Evolutionary conservation across 2,797 vertebrate genomes (phyloP).

Genomic region (Phrynocephalus forsythii): DNA sequence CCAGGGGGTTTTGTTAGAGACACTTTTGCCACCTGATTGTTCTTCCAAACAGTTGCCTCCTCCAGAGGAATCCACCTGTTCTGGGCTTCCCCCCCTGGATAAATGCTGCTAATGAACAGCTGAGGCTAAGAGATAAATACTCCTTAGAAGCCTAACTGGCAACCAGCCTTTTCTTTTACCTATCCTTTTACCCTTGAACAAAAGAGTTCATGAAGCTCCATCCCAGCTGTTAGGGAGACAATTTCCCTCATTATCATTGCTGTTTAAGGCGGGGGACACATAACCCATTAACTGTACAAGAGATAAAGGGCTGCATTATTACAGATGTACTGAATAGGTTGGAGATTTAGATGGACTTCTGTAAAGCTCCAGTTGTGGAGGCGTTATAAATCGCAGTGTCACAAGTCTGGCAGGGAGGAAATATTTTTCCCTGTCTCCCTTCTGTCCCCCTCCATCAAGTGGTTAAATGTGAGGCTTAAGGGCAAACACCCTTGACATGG

Average conservation of each 20-base stretch:
- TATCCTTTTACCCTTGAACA: background rate
- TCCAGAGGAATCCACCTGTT: background rate
- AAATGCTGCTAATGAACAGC: background rate
- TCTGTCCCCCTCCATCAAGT: background rate
- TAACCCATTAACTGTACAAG: background rate
- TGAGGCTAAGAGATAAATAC: background rate
- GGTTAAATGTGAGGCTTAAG: background rate
- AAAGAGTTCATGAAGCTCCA: background rate
- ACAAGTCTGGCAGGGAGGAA: background rate
- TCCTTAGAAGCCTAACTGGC: background rate
- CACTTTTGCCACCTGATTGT: background rate
- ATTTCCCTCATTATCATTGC: background rate
- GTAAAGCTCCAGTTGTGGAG: background rate
- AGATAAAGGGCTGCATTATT: background rate
- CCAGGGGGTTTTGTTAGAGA: background rate
- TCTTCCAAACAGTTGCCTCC: background rate
- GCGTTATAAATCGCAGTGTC: slow-evolving; percentile 7
- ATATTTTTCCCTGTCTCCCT: background rate
- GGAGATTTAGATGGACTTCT: background rate
- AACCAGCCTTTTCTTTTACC: background rate
- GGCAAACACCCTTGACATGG: slow-evolving; percentile 5
- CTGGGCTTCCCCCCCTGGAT: background rate
- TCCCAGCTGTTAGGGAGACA: background rate
- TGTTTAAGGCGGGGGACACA: background rate
- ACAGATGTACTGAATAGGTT: background rate